Conservation (phyloP, 2,113 vertebrate genomes). For the Girardinichthys multiradiatus region DNA sequence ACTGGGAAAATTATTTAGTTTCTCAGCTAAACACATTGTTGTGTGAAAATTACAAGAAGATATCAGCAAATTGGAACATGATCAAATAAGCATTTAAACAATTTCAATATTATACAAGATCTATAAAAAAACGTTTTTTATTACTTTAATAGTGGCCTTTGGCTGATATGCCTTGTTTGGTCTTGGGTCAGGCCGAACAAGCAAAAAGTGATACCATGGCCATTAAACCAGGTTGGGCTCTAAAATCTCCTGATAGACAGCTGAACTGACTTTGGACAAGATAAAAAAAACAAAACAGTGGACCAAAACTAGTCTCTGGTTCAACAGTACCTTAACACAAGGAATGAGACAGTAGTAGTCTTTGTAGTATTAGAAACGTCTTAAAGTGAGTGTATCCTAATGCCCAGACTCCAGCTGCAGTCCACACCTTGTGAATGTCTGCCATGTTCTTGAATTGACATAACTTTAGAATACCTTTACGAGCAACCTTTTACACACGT, state of each 20-base stretch:
- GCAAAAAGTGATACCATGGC: not conserved
- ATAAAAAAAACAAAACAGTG: too few relatives aligned
- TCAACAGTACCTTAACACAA: too few relatives aligned
- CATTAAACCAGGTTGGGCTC: not conserved
- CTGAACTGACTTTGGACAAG: too few relatives aligned
- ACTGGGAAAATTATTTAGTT: slow-evolving; percentile 16
- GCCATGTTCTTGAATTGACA: too few relatives aligned
- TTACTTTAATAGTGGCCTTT: not conserved
- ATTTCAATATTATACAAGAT: too few relatives aligned
- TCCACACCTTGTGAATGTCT: too few relatives aligned
- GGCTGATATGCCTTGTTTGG: too few relatives aligned
- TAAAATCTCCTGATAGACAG: too few relatives aligned
- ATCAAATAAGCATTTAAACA: not conserved
- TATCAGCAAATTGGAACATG: not conserved
- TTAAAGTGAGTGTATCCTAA: not conserved
- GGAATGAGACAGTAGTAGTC: too few relatives aligned
- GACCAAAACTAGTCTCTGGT: not conserved
- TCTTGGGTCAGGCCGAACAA: too few relatives aligned
- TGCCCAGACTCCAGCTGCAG: too few relatives aligned
- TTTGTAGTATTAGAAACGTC: not conserved
- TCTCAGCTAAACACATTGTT: not conserved
- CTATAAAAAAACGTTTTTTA: not conserved
- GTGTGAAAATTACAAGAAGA: not conserved
- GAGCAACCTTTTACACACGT: not conserved
- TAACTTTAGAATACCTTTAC: not conserved